phyloP scores from a whole-genome alignment of 2,888 invertebrate species.

The Pristionchus arcanus region DNA sequence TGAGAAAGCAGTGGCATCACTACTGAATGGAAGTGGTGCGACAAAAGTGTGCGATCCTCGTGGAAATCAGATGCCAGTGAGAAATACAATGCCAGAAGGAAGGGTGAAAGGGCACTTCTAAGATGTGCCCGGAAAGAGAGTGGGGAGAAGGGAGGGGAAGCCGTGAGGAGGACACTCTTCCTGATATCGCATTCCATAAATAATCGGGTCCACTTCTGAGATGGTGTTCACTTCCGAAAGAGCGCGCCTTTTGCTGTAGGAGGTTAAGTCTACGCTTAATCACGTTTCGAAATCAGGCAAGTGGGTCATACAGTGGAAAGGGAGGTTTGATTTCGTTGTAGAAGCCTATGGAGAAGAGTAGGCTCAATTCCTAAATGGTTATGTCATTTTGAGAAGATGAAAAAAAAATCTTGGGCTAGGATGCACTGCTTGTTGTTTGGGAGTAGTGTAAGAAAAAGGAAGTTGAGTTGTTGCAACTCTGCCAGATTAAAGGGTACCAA shows the following conservation, averaged over 20 bases:
- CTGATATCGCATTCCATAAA: slow-evolving; percentile 44
- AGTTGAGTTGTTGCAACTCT: slow-evolving; percentile 10
- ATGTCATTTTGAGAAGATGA: no score
- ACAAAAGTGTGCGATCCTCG: no score
- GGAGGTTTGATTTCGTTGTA: no score
- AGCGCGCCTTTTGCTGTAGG: background rate
- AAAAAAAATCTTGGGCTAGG: background rate
- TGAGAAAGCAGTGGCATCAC: no score
- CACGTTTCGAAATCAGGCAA: background rate
- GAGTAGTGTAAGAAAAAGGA: background rate
- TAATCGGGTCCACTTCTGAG: slow-evolving; percentile 10
- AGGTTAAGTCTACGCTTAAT: background rate
- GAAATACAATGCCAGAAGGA: slow-evolving; percentile 5
- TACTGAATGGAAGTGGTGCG: background rate
- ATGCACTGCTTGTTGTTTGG: background rate
- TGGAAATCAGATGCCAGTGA: slow-evolving; percentile 36
- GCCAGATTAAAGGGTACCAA: background rate
- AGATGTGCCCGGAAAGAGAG: background rate
- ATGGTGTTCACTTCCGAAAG: slow-evolving; percentile 18
- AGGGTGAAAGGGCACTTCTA: background rate
- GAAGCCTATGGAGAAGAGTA: no score
- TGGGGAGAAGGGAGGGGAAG: background rate
- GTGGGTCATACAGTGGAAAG: no score
- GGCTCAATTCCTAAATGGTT: no score
- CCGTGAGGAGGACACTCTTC: slow-evolving; percentile 9